Percentiles rank a stretch among this genome's conserved stretches.
These are phyloP conservation scores for Melangyna quadrimaculata DNA, from an alignment of 2,888 invertebrate genomes.

Conservation along the genomic window DNA sequence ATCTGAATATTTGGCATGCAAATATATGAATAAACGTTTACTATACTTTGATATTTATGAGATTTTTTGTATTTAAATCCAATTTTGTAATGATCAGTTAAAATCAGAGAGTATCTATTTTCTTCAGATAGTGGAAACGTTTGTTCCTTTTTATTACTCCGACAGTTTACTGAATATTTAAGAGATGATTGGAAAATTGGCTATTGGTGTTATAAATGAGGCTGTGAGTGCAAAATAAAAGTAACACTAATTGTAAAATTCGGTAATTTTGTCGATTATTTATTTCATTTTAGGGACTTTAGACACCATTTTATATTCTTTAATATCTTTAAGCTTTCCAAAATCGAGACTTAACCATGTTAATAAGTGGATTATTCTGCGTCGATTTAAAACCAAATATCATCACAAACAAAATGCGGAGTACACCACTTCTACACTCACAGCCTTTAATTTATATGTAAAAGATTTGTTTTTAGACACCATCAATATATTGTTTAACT, in stretches of 20 bases:
- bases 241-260: neutral
- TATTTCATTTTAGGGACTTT: neutral
- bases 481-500: slow-evolving; percentile 42
- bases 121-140: too few relatives aligned
- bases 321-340: neutral
- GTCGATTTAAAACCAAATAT: too few relatives aligned
- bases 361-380: neutral
- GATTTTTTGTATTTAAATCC: too few relatives aligned
- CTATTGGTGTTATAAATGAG: slow-evolving; percentile 46
- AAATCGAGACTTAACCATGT: neutral
- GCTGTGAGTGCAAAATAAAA: neutral
- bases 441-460: slow-evolving; percentile 1
- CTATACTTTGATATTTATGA: slow-evolving; percentile 26
- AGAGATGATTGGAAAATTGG: too few relatives aligned
- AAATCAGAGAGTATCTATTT: too few relatives aligned
- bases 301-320: neutral
- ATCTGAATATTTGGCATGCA: slow-evolving; percentile 60
- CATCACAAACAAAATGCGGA: neutral
- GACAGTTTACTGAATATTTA: too few relatives aligned
- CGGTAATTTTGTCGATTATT: neutral
- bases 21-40: slow-evolving; percentile 45
- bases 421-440: neutral
- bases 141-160: too few relatives aligned
- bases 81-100: too few relatives aligned
- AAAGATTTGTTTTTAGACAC: slow-evolving; percentile 51